Base-by-base conservation (phyloP, 2,888 invertebrate species). In the Trachelus iudaicus region DNA sequence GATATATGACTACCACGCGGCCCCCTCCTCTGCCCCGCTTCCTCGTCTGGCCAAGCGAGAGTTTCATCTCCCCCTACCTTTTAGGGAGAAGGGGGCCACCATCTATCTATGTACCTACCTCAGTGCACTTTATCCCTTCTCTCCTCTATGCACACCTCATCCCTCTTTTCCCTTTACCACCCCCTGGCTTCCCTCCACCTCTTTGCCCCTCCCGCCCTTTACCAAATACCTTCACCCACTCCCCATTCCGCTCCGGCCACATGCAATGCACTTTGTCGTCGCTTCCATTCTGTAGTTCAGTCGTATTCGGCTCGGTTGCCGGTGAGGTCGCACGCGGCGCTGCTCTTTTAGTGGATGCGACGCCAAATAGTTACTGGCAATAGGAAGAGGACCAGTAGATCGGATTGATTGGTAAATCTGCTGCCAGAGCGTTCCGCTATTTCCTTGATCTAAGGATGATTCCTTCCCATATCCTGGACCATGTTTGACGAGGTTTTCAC, bases 231-330 rank as follows among this genome's bases (percentile, higher is more conserved):
- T 31, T 37, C n/a, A 30, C 69, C 69, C 33, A 34, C 75, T 68
- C 23, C 13, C 35, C 73, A 69, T 35, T 31, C 75, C 11, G 75
- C 71, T 69, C 35, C 69, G 81, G 81, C 82, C 83, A 83, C 85
- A 82, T 81, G 83, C 85, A 82, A 84, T 84, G 84, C 84, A 85
- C 84, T 87, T 87, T 83, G 84, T 84, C 83, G 80, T 79, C 76
- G 81, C 81, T 83, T 82, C 83, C 81, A 84, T 86, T 85, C 82
- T 75, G 81, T 78, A 76, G 82, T 81, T 84, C 85, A 84, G 84
- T 86, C 83, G 82, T 81, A 83, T 84, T 85, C 83, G 83, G 81
- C 82, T 81, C 83, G 78, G 80, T 84, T 84, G 82, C 81, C 82
- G 84, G 78, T 73, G 81, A 85, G 83, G 81, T 84, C 76, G 73